A percentile compares a stretch with the other conserved stretches of the same genome.
Conservation (phyloP, 2,113 vertebrate genomes). For the Heterocephalus glaber region DNA sequence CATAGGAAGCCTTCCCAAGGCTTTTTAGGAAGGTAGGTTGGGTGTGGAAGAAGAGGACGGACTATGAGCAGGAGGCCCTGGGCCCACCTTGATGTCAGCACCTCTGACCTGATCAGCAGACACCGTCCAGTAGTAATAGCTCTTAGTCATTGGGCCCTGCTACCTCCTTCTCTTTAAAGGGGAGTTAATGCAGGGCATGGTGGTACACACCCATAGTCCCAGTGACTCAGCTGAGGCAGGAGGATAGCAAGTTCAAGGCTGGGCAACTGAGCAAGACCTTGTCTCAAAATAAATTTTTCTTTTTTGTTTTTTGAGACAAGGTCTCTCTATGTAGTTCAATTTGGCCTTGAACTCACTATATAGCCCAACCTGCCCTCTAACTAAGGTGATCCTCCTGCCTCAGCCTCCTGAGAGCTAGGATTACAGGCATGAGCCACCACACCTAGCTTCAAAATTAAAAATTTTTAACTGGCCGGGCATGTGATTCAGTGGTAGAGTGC, state of each 20-base stretch:
- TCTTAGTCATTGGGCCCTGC: fast-evolving
- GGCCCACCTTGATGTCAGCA: background rate
- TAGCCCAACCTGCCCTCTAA: no score
- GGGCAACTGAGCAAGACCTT: background rate
- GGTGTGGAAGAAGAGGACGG: background rate
- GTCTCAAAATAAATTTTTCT: background rate
- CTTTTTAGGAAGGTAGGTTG: background rate
- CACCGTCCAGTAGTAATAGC: background rate
- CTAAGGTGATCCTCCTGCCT: no score
- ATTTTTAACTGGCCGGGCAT: background rate
- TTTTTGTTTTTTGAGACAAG: no score
- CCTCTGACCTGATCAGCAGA: background rate
- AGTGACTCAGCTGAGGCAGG: background rate
- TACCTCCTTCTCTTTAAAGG: background rate
- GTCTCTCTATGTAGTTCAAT: no score
- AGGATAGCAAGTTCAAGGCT: background rate
- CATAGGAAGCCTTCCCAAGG: background rate
- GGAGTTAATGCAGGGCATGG: background rate
- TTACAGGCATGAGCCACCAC: no score
- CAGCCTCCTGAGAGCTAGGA: no score
- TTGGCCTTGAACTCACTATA: no score
- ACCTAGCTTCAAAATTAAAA: background rate
- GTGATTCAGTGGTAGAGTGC: background rate
- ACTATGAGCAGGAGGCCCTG: background rate
- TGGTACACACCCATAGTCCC: background rate